Conservation (phyloP, 2,888 invertebrate species). For the Cotesia congregata region DNA sequence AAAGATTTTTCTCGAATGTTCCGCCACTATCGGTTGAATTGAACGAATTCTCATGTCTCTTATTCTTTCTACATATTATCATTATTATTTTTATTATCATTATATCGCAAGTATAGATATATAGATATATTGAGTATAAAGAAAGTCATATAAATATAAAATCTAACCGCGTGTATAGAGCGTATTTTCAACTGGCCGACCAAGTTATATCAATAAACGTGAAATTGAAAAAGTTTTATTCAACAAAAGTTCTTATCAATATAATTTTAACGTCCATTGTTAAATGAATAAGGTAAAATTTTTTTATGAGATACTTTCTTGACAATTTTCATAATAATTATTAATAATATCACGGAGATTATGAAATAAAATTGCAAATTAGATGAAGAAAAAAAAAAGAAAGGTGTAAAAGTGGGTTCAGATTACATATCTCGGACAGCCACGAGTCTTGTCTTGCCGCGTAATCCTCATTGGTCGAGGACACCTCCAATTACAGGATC, state of each 20-base stretch:
- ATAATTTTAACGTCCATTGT: not conserved
- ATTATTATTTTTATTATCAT: not conserved
- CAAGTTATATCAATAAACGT: slow-evolving; percentile 1
- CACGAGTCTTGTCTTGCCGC: slow-evolving; percentile 18
- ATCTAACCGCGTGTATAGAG: slow-evolving; percentile 15
- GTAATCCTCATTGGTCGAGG: slow-evolving; percentile 47
- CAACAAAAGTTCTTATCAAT: not conserved
- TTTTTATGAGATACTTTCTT: not conserved
- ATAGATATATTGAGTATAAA: not conserved
- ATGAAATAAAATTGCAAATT: slow-evolving; percentile 3
- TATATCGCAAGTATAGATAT: slow-evolving; percentile 7
- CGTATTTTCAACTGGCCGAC: slow-evolving; percentile 5
- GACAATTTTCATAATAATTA: not conserved
- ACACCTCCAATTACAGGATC: slow-evolving; percentile 63
- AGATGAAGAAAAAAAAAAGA: not conserved
- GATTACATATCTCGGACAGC: slow-evolving; percentile 43
- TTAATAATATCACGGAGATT: not conserved
- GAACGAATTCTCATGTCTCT: not conserved
- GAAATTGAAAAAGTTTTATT: not conserved
- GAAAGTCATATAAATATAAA: slow-evolving; percentile 21
- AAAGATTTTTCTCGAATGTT: slow-evolving; percentile 30
- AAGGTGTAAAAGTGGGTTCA: slow-evolving; percentile 25
- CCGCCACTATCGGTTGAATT: not conserved
- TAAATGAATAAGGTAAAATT: not conserved
- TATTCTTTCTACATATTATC: not conserved